These are phyloP conservation scores for Pantelozetes paolii DNA, from an alignment of 2,888 invertebrate species.

Conservation along the genomic window DNA sequence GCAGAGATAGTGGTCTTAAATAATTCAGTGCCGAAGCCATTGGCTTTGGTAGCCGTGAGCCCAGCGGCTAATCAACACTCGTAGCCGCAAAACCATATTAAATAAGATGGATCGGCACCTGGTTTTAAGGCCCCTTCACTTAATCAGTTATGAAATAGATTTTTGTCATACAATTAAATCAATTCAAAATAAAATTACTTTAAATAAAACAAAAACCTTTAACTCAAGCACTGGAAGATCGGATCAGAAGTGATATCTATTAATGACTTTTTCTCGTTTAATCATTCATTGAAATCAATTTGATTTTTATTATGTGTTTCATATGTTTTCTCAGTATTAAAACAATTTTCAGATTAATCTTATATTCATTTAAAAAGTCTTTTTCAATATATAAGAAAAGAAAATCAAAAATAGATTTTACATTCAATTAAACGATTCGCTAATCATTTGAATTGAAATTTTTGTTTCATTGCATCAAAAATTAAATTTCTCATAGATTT, in stretches of 20 bases:
- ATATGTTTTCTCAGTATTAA: no score
- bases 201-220: neutral
- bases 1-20: neutral
- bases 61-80: slow-evolving; percentile 30
- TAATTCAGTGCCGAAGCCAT: neutral
- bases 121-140: neutral
- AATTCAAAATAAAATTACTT: neutral
- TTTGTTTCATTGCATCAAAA: no score
- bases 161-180: slow-evolving; percentile 11
- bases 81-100: slow-evolving; percentile 21
- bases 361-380: no score
- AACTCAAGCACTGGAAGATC: neutral
- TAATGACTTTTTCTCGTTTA: slow-evolving; percentile 1
- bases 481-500: no score
- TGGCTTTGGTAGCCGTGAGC: neutral
- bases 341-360: no score
- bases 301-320: neutral
- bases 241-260: neutral
- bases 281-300: slow-evolving; percentile 3
- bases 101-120: slow-evolving; percentile 14
- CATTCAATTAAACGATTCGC: no score
- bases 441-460: no score
- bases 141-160: slow-evolving; percentile 2
- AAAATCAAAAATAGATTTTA: no score
- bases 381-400: no score